Conservation (phyloP, 2,113 vertebrate genomes). For the Poecilia latipinna region DNA sequence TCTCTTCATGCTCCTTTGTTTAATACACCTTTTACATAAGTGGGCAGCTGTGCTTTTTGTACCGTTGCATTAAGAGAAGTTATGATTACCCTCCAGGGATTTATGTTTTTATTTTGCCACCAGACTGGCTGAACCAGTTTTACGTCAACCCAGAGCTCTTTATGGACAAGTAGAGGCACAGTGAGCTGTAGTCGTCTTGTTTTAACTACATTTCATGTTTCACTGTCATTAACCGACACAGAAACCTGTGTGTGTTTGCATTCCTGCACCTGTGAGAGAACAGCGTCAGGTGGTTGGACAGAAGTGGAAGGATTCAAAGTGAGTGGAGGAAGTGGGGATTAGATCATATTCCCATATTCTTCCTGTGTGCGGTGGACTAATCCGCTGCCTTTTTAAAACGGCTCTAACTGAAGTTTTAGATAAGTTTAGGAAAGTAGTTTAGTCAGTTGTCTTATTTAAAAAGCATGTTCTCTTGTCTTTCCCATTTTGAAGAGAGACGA, state of each 20-base stretch:
- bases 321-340: too few species aligned
- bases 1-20: conserved; percentile 7
- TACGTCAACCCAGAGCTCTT: conserved; percentile 16
- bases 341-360: neutral
- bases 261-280: conserved; percentile 19
- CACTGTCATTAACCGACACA: conserved; percentile 7
- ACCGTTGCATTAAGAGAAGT: neutral
- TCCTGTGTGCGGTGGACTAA: too few species aligned
- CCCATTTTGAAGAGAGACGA: too few species aligned
- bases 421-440: too few species aligned
- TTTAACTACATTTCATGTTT: conserved; percentile 9
- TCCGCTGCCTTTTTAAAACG: too few species aligned
- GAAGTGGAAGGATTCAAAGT: neutral
- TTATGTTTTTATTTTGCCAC: neutral
- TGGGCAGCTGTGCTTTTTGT: neutral
- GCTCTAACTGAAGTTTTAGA: too few species aligned
- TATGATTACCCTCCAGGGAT: neutral
- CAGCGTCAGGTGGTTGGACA: neutral
- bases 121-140: conserved; percentile 46
- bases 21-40: neutral
- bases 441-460: neutral
- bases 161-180: conserved; percentile 48
- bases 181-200: conserved; percentile 10
- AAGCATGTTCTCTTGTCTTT: neutral
- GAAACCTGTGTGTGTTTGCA: conserved; percentile 1